A percentile compares a stretch with the other conserved stretches of the same genome.
These are phyloP conservation scores for Cataglyphis livida DNA, from an alignment of 2,888 invertebrate genomes.

Conservation along the genomic window DNA sequence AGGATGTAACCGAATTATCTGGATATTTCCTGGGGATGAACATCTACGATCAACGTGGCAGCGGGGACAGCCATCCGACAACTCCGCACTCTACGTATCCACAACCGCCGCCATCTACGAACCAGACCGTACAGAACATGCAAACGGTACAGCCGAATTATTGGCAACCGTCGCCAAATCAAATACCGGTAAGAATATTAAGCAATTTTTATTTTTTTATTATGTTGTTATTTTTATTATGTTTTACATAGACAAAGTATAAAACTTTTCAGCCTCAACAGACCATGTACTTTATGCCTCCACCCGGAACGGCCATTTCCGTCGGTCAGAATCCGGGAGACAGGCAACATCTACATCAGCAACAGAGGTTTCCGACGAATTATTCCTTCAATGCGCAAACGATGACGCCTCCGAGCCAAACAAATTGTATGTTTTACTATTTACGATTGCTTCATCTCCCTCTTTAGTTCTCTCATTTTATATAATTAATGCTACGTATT, in stretches of 20 bases:
- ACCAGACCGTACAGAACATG: conserved; percentile 74
- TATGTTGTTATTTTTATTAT: not conserved
- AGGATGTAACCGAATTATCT: conserved; percentile 82
- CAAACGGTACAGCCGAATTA: conserved; percentile 79
- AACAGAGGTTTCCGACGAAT: conserved; percentile 80
- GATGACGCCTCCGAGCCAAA: conserved; percentile 82
- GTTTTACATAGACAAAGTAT: not conserved
- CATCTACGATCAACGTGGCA: conserved; percentile 81
- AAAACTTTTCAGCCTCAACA: conserved; percentile 79
- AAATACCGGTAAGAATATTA: conserved; percentile 77
- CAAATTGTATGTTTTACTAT: conserved; percentile 74
- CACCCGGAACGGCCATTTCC: conserved; percentile 80
- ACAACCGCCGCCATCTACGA: conserved; percentile 76
- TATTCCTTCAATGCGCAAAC: conserved; percentile 82
- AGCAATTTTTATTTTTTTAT: not conserved
- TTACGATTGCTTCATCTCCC: not conserved
- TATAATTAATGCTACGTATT: conserved; percentile 22
- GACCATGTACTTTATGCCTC: conserved; percentile 84
- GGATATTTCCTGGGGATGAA: conserved; percentile 84
- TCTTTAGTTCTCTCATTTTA: not conserved
- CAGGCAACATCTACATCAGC: conserved; percentile 78
- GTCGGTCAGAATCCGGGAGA: conserved; percentile 80
- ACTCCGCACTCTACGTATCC: conserved; percentile 80
- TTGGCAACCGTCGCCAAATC: conserved; percentile 83
- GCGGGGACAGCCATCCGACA: conserved; percentile 77